Base-by-base conservation (phyloP, 23 tunicate species). In the Oikopleura albicans region DNA sequence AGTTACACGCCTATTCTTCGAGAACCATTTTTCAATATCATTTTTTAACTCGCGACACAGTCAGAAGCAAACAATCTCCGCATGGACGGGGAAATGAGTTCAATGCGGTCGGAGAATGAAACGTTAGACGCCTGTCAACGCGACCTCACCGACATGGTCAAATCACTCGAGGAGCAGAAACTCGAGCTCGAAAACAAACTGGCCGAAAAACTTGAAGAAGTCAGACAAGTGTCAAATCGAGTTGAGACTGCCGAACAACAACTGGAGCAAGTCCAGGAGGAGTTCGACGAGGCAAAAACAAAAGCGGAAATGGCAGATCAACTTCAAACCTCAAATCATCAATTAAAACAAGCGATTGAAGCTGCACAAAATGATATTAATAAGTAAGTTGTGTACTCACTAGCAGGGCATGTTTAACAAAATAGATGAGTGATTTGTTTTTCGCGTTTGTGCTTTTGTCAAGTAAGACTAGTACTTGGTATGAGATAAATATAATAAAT, bases 101-200 rank as follows among this genome's bases (percentile, higher is more conserved):
- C 34, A 16, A 22, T 71, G 35, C 33, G 35, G 37, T 71, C 79
- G 33, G 79, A 71, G 37, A 71, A 71, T 37, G 79, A 71, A 2
- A 71, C 79, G 37, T 29, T 71, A 71, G 79, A 71, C 79, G 35
- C 79, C 2, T 71, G 79, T 37, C 79, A 71, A 71, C 27, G 35
- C 28, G 79, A 71, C 37, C 79, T 71, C 4, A 71, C 79, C 28
- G 79, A 71, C 4, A 71, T 71, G 79, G 79, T 71, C 31, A 71
- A 71, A 71, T 12, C 27, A 2, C 79, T 71, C 4, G 79, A 71
- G 31, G 37, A 71, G 4, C 79, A 71, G 31, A 71, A 71, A 71
- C 27, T 16, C 4, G 27, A 16, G 4, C 31, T 71, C 37, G 79
- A 71, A 71, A 71, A 16, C 2, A 29, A 16, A 71, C 79, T 71